Evolutionary conservation across 2,113 vertebrate species (phyloP).

Genomic region (Paracanthobrama guichenoti): DNA sequence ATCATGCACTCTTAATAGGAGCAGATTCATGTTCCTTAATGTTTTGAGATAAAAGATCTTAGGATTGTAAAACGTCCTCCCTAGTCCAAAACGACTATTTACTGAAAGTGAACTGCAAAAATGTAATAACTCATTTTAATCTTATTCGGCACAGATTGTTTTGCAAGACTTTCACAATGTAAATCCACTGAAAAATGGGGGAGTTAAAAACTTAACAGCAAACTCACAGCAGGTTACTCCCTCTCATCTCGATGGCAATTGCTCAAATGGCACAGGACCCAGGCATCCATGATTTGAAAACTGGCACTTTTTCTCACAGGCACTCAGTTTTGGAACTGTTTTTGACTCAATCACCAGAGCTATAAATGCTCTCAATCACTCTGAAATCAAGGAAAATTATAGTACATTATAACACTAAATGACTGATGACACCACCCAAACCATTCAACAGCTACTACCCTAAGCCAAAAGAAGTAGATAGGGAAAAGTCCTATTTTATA

Average conservation of each 20-base stretch:
- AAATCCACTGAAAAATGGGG: background rate
- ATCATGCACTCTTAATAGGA: background rate
- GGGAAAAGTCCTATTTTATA: background rate
- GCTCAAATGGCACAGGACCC: background rate
- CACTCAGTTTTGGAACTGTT: background rate
- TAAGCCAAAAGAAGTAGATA: background rate
- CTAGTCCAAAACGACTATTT: background rate
- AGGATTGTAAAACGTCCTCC: background rate
- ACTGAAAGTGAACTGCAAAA: background rate
- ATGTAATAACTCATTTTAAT: background rate
- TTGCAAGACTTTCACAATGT: background rate
- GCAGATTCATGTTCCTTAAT: background rate
- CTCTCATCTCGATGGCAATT: background rate
- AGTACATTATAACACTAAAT: background rate
- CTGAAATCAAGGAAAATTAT: background rate
- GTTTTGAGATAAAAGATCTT: slow-evolving; percentile 4
- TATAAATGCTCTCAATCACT: background rate
- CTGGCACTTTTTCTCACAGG: background rate
- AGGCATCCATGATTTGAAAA: background rate
- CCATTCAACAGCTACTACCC: background rate
- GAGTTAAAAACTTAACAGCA: background rate
- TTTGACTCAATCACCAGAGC: background rate
- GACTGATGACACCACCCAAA: background rate
- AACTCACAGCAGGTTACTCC: background rate
- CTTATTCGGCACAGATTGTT: background rate